Evolutionary conservation across 2,888 invertebrate genomes (phyloP), one percentile per base, ranked within the genome.

Genomic region (Physocephala rufipes): DNA sequence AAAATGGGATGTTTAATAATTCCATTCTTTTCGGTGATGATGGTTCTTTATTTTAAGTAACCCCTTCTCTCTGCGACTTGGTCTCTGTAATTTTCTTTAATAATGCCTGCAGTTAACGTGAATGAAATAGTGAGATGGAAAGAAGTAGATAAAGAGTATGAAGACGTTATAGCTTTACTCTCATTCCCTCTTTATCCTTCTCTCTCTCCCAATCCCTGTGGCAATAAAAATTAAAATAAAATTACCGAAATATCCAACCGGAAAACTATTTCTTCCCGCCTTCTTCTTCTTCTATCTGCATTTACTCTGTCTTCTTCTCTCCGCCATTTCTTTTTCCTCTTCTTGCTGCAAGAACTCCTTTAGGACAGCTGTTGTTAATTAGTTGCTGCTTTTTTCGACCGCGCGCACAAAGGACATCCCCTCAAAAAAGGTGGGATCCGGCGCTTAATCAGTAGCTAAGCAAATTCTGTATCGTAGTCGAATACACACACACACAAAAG

Each of bases 221-320:
- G 65, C 21, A 51, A 65, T 65, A 65, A 65, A 65, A 65, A 28
- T 51, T 65, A 30, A 65, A 65, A 51, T 53, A 51, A 65, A 65
- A 65, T 51, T 15, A 51, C 24, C 28, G 53, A 28, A 24, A 28
- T 51, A 36, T 30, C 19, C 36, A 36, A 9, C 9, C 36, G 36
- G 36, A 36, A 36, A 36, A 36, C 36, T 36, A 36, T 47, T 15
- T 47, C 47, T 15, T 47, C 47, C 51, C 36, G 5, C 36, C 36
- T 36, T 53, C 19, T 53, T 53, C 24, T 15, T n/a, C 9, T 53
- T 21, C 19, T 24, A n/a, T 3, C 13, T n/a, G 15, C 55, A 2
- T 19, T 55, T 21, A 24, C 55, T 55, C 26, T n/a, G n/a, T 55
- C 13, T 21, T 1, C 21, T 4, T n/a, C 55, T n/a, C 26, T 13